phyloP scores from a whole-genome alignment of 2,113 vertebrate genomes.

The Myrmecophaga tridactyla region DNA sequence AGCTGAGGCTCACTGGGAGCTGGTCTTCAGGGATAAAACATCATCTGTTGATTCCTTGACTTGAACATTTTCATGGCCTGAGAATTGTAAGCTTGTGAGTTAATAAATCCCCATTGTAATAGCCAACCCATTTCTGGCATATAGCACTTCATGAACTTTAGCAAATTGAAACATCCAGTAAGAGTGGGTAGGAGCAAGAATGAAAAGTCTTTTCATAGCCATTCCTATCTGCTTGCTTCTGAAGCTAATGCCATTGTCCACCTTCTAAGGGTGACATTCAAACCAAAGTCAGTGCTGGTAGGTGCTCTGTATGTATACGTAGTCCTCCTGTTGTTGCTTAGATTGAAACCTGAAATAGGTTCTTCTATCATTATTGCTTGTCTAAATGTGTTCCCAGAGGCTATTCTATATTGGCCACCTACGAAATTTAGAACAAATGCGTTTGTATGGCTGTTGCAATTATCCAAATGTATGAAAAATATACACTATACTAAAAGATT shows the following conservation, averaged over 20 bases:
- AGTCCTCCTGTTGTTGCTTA: background rate
- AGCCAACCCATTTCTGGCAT: too few relatives aligned
- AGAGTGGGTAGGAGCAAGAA: background rate
- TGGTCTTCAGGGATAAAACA: too few relatives aligned
- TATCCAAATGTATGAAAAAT: background rate
- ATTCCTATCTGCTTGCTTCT: rapidly evolving
- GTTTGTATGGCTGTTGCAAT: background rate
- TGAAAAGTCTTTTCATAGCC: background rate
- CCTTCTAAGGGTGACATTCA: background rate
- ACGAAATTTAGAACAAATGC: background rate
- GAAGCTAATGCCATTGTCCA: background rate
- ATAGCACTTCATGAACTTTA: too few relatives aligned
- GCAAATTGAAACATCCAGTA: too few relatives aligned
- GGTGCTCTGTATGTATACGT: background rate
- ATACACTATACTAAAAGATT: background rate
- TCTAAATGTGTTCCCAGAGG: background rate
- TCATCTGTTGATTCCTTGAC: too few relatives aligned
- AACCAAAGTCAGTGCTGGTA: background rate
- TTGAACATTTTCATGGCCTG: too few relatives aligned
- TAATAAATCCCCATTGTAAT: too few relatives aligned
- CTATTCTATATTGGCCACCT: background rate
- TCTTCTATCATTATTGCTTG: background rate
- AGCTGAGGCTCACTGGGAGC: too few relatives aligned
- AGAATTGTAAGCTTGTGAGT: too few relatives aligned
- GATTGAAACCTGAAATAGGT: background rate